Base-by-base conservation (phyloP, 2,888 invertebrate genomes). In the Lathronympha strigana region DNA sequence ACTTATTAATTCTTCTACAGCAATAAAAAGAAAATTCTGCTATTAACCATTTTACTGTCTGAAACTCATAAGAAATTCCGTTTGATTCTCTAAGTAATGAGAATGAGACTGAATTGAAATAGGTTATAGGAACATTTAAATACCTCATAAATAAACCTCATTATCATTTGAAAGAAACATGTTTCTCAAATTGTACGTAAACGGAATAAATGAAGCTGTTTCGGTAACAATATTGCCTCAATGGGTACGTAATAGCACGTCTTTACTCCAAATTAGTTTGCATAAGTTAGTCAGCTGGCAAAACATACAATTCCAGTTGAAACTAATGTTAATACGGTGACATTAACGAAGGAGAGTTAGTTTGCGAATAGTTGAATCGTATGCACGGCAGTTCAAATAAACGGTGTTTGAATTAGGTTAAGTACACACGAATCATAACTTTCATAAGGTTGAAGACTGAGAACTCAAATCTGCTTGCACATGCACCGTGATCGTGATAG, bases 311-410 rank as follows among this genome's bases (percentile, higher is more conserved):
- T 47, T 47, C 54, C n/a, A 54, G 54, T 55, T 21, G n/a, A 55
- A 55, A 62, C 47, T 47, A 54, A 62, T 54, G 53, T 45, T 54
- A 53, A 36, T 57, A 19, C 47, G 28, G 47, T 19, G 53, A 55
- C 25, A 54, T 54, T 54, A 54, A 54, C 54, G 45, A 54, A 62
- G 36, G 47, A 3, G 62, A 47, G 47, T 62, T 62, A 62, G 47
- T 54, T 62, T 6, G 47, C 15, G 47, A 54, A 38, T 21, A 38
- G 62, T 62, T 55, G 54, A 45, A 28, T 11, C 62, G 43, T 55
- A 38, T 47, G 47, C 54, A 17, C 28, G 38, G 28, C 47, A 17
- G 36, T 38, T 6, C 45, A 13, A 47, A 47, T 36, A 54, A 36
- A 55, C 62, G 45, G 4, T 54, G 47, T 25, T 61, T 50, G 28